A percentile compares a stretch with the other conserved stretches of the same genome.
phyloP scores from a whole-genome alignment of 2,113 vertebrate species.

The Silurus asotus region DNA sequence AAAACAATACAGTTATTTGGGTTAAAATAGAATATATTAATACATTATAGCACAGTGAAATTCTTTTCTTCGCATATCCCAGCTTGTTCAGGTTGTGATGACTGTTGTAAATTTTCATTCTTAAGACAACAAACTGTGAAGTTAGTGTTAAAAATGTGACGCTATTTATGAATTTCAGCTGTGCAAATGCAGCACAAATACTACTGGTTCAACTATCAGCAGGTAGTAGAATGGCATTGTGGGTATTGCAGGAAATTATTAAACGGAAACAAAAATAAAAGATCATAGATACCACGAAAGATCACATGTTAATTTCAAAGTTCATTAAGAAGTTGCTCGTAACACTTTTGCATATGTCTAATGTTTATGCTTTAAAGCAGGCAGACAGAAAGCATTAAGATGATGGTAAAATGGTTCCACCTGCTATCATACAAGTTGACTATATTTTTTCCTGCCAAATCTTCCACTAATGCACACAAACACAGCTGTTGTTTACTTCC shows the following conservation, averaged over 20 bases:
- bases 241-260: neutral
- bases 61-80: too few species aligned
- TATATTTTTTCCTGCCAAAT: neutral
- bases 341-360: neutral
- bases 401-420: neutral
- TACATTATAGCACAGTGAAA: too few species aligned
- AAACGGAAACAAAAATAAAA: neutral
- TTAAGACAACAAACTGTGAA: neutral
- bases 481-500: slow-evolving; percentile 11
- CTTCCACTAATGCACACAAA: neutral
- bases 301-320: neutral
- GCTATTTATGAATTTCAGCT: neutral
- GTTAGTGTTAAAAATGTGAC: neutral
- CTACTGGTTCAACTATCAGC: neutral
- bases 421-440: slow-evolving; percentile 2
- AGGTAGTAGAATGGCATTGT: neutral
- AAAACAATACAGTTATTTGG: too few species aligned
- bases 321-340: too few species aligned
- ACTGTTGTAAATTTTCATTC: neutral
- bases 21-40: too few species aligned
- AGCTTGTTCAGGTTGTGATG: neutral
- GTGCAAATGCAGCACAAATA: neutral
- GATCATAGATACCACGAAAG: neutral
- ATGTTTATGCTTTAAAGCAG: neutral
- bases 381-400: neutral